Base-by-base conservation (phyloP, 2,888 invertebrate species). In the Monopis laevigella region DNA sequence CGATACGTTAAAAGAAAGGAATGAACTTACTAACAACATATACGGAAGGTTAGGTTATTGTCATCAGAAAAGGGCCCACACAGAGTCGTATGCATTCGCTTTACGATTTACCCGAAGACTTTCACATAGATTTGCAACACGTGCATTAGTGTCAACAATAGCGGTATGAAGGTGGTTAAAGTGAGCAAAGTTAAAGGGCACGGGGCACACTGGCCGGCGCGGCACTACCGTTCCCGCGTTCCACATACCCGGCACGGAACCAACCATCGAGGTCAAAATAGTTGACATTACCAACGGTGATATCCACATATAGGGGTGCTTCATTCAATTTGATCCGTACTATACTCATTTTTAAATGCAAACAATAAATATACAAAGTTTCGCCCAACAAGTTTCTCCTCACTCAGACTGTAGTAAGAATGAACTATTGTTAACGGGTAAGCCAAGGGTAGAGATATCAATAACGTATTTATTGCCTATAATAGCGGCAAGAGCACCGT, bases 141-240 rank as follows among this genome's bases (percentile, higher is more conserved):
- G 36, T 36, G 21, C 12, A 36, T 36, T 36, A 36, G 36, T 36
- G 36, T 36, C 36, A 36, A 36, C 36, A 36, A 36, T 36, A 13
- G 36, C 36, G n/a, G 21, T 13, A 21, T 21, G 36, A 36, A 21
- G 19, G 21, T 36, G 21, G 36, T 36, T 36, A 34, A 18, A 34
- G 17, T 17, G 36, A 36, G 36, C 21, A 12, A 21, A 36, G 36
- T 11, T 36, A 36, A 36, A 36, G 36, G 36, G 36, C 36, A 62
- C 60, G 55, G 58, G 65, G 59, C 62, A 57, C 59, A 62, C 13
- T 32, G 32, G 63, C 62, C 59, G 62, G 60, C 61, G 39, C 29
- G 17, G 35, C 43, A 47, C 35, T 42, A 47, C 46, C 63, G 68
- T 72, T 73, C 74, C 69, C 74, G 74, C 73, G 74, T 73, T 70